phyloP scores from a whole-genome alignment of 2,888 invertebrate genomes.

The Bombylius major region DNA sequence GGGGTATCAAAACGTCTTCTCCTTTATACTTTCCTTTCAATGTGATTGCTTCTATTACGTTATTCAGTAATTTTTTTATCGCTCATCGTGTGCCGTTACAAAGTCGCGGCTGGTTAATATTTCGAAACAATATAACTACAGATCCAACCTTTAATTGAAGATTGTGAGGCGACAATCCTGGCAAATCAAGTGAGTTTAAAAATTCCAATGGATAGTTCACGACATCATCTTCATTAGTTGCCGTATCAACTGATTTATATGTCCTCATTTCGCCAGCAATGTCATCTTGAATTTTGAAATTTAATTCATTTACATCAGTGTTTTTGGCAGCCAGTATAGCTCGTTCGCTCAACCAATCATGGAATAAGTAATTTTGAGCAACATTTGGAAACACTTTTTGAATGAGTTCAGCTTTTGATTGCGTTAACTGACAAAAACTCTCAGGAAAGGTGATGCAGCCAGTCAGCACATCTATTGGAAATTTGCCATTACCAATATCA shows the following conservation, averaged over 20 bases:
- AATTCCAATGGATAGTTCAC: slow-evolving; percentile 15
- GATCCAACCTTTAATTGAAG: slow-evolving; percentile 19
- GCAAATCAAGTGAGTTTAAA: slow-evolving; percentile 15
- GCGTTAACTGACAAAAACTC: slow-evolving; percentile 14
- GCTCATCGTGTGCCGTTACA: slow-evolving; percentile 21
- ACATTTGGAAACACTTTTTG: slow-evolving; percentile 20
- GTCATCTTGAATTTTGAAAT: slow-evolving; percentile 9
- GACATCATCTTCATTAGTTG: slow-evolving; percentile 10
- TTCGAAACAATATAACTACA: slow-evolving; percentile 18
- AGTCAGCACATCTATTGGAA: slow-evolving; percentile 9
- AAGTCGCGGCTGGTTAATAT: slow-evolving; percentile 18
- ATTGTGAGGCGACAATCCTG: slow-evolving; percentile 14
- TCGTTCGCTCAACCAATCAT: slow-evolving; percentile 14
- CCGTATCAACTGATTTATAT: slow-evolving; percentile 13
- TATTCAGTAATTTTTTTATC: slow-evolving; percentile 19
- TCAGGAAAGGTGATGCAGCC: slow-evolving; percentile 8
- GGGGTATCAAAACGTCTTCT: too few relatives aligned
- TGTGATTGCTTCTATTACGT: slow-evolving; percentile 20
- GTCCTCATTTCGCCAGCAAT: slow-evolving; percentile 5
- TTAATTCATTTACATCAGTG: slow-evolving; percentile 9
- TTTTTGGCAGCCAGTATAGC: slow-evolving; percentile 15
- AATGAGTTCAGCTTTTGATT: slow-evolving; percentile 17
- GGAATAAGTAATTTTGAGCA: slow-evolving; percentile 10
- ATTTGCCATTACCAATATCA: slow-evolving; percentile 9
- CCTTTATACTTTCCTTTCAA: slow-evolving; percentile 10